Conservation (phyloP, 2,113 vertebrate species). For the Polypterus bichir region DNA sequence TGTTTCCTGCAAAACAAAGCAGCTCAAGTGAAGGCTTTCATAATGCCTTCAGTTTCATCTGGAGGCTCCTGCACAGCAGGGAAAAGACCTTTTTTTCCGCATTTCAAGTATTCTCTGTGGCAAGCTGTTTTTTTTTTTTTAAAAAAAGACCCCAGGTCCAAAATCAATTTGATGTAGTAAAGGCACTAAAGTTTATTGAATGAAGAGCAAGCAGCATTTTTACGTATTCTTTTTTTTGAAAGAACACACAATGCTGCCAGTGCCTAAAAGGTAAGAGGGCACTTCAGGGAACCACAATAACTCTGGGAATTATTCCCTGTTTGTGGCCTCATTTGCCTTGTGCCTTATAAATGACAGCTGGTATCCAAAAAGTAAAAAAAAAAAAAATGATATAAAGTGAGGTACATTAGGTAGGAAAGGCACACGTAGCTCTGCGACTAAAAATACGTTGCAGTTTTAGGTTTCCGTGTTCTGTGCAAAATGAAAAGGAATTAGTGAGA, state of each 20-base stretch:
- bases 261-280: constrained; percentile 8
- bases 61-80: constrained; percentile 4
- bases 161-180: constrained; percentile 4
- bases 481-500: constrained; percentile 21
- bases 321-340: neutral
- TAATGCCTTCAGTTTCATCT: too few relatives aligned
- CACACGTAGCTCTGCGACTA: neutral
- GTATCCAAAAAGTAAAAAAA: too few relatives aligned
- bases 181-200: neutral
- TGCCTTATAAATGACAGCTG: neutral
- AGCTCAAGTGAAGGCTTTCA: neutral
- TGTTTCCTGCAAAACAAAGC: constrained; percentile 24
- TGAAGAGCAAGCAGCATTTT: neutral
- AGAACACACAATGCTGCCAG: neutral
- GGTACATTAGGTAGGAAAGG: neutral
- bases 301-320: constrained; percentile 2
- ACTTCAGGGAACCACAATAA: neutral
- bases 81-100: constrained; percentile 12
- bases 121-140: neutral
- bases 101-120: constrained; percentile 4
- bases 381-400: neutral
- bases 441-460: constrained; percentile 2
- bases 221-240: neutral
- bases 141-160: neutral
- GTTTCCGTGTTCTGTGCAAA: constrained; percentile 9